Evolutionary conservation across 2,113 vertebrate species (phyloP).

Genomic region (Tetrax tetrax): DNA sequence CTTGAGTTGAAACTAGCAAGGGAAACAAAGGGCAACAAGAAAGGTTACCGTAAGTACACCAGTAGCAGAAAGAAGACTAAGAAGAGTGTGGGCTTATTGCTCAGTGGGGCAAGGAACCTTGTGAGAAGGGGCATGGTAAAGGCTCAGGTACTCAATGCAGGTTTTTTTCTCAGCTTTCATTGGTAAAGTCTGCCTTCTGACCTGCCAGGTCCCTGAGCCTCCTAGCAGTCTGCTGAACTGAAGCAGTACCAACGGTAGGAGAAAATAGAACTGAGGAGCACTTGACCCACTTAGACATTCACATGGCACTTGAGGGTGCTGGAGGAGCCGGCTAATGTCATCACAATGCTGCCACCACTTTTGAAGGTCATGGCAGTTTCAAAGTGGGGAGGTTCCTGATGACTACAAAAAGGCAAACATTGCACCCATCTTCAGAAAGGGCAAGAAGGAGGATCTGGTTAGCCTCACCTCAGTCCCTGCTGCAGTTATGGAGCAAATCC

Average conservation of each 20-base stretch:
- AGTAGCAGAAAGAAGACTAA: background rate
- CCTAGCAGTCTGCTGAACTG: background rate
- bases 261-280: background rate
- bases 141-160: accelerated
- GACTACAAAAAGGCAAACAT: background rate
- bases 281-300: background rate
- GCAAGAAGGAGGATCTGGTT: background rate
- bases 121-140: background rate
- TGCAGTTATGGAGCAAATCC: background rate
- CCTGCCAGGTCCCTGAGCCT: background rate
- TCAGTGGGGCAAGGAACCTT: background rate
- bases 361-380: background rate
- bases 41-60: background rate
- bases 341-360: background rate
- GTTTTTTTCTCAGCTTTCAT: background rate
- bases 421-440: background rate
- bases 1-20: background rate
- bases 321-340: background rate
- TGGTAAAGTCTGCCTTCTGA: background rate
- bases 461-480: background rate
- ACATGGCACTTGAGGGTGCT: background rate
- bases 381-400: background rate
- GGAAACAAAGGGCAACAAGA: background rate
- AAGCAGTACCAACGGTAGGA: background rate
- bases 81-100: background rate